phyloP scores from a whole-genome alignment of 2,797 vertebrate species.

The Sebastes melanostomus region DNA sequence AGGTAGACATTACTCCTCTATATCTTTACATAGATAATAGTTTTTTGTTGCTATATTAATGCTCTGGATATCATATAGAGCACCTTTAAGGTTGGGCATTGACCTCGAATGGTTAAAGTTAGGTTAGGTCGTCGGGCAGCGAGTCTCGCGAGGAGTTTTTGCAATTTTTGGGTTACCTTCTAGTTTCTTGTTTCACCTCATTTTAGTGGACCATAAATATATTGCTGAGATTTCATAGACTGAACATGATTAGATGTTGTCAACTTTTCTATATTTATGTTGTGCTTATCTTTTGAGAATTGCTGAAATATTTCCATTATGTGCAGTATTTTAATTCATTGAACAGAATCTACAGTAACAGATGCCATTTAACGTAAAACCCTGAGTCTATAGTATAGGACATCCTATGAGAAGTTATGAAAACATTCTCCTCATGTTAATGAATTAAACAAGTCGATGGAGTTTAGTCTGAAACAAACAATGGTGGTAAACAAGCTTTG shows the following conservation, averaged over 20 bases:
- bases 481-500: slow-evolving; percentile 8
- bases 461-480: slow-evolving; percentile 21
- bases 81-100: no score
- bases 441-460: not conserved
- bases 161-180: no score
- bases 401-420: not conserved
- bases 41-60: no score
- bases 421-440: not conserved
- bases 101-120: no score
- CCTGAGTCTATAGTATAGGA: not conserved
- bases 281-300: not conserved
- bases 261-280: not conserved
- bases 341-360: not conserved
- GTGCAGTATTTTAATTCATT: slow-evolving; percentile 2
- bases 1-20: no score
- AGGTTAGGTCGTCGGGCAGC: no score
- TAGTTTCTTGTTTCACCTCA: not conserved
- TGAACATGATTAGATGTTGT: not conserved
- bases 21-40: no score
- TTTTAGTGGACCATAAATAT: not conserved
- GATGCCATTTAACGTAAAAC: not conserved
- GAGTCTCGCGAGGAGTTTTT: fast-evolving
- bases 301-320: not conserved
- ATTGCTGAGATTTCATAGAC: not conserved
- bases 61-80: no score